Base-by-base conservation (phyloP, 2,113 vertebrate species). In the Falco punctatus region DNA sequence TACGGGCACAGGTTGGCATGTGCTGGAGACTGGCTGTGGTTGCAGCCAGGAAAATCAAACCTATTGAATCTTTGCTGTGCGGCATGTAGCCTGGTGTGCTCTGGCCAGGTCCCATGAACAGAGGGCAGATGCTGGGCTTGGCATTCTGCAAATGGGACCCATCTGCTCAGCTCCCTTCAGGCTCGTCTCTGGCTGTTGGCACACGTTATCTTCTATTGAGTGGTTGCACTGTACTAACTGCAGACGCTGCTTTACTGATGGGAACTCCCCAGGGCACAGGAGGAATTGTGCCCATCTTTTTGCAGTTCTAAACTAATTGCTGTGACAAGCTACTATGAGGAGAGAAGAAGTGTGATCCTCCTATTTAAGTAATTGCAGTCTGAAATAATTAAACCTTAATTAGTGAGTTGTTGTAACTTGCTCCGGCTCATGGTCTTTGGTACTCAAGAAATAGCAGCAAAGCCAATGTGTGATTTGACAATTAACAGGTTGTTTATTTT, bases 331-430 rank as follows among this genome's bases (percentile, higher is more conserved):
- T 79, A 33, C 75, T 33, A 17, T 7, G 46, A 89, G 62, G 19
- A 67, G 51, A 62, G 35, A 28, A 85, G n/a, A 44, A 61, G 61
- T 48, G 66, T 23, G 40, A 82, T 87, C 28, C 35, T 40, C 14
- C 44, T 28, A 32, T 57, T 79, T 57, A 65, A 65, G 22, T 82
- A 93, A 79, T 27, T 48, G 28, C 22, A 52, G 40, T 66, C 51
- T 79, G 35, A 88, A 86, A 46, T 67, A 79, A 84, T 90, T 90
- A 67, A 85, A 46, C 46, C 7, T 88, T 88, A 78, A 69, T 86
- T 58, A 65, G 49, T 26, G 18, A 61, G 46, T 42, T 81, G 74
- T 64, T 94, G n/a, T 69, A 65, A 65, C 65, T 88, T 71, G 61
- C 57, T 92, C 23, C 1, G 1, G 30, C 73, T 85, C 44, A 32